Conservation (phyloP, 2,797 vertebrate species). For the Dallia pectoralis region DNA sequence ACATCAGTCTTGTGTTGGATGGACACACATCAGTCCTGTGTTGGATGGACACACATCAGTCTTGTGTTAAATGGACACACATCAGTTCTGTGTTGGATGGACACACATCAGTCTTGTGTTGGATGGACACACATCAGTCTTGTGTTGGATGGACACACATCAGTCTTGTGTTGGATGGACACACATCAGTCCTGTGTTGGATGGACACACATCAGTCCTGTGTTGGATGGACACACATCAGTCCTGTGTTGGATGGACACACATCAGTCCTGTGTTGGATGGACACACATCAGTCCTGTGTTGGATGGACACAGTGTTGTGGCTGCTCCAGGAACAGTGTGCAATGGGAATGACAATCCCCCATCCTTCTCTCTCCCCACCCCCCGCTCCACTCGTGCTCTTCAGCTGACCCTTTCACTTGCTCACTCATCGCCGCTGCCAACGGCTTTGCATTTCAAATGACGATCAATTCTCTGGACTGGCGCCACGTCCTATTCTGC, state of each 20-base stretch:
- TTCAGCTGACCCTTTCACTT: conserved; percentile 24
- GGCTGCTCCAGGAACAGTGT: not conserved
- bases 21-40: conserved; percentile 7
- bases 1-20: too few species aligned
- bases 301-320: not conserved
- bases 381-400: not conserved
- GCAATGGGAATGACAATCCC: not conserved
- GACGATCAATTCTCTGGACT: conserved; percentile 28
- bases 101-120: too few species aligned
- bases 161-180: too few species aligned
- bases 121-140: too few species aligned
- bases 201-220: too few species aligned
- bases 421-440: conserved; percentile 19
- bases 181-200: too few species aligned
- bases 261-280: too few species aligned
- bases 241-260: not conserved
- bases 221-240: not conserved
- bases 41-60: not conserved
- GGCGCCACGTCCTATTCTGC: not conserved
- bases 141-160: too few species aligned
- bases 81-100: too few species aligned
- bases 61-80: too few species aligned
- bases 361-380: conserved; percentile 11
- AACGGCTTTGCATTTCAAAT: conserved; percentile 42
- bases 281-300: not conserved